Percentiles rank a stretch among this genome's conserved stretches.
These are phyloP conservation scores for Thamnophis elegans DNA, from an alignment of 2,797 vertebrate genomes.

Conservation along the genomic window DNA sequence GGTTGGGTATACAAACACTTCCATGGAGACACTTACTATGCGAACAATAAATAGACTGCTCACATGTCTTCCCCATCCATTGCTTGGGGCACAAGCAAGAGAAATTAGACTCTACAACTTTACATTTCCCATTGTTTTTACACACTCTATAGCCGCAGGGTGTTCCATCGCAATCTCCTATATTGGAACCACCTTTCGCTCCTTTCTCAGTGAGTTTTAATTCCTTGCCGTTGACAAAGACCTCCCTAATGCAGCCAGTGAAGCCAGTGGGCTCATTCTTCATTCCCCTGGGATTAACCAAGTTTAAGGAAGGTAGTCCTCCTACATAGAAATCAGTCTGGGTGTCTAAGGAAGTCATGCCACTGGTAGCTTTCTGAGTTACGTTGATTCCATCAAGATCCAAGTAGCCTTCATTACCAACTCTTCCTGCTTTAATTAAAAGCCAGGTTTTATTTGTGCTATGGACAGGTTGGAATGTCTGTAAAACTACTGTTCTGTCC, in stretches of 20 bases:
- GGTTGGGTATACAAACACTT: constrained; percentile 71
- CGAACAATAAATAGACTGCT: constrained; percentile 74
- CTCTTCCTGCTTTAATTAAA: constrained; percentile 75
- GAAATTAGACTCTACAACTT: constrained; percentile 60
- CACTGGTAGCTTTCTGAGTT: constrained; percentile 60
- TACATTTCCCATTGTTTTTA: constrained; percentile 77
- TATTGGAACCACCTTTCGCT: constrained; percentile 75
- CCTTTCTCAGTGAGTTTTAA: constrained; percentile 78
- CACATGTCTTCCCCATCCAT: constrained; percentile 78
- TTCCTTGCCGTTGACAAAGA: constrained; percentile 76
- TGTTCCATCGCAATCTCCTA: constrained; percentile 86
- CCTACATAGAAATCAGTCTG: constrained; percentile 80
- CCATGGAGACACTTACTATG: constrained; percentile 73
- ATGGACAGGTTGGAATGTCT: constrained; percentile 68
- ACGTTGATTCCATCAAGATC: constrained; percentile 72
- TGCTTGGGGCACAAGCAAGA: constrained; percentile 73
- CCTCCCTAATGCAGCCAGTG: constrained; percentile 79
- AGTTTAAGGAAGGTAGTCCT: constrained; percentile 76
- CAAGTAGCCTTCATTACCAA: constrained; percentile 78
- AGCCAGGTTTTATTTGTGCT: constrained; percentile 75
- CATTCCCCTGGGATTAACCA: constrained; percentile 72
- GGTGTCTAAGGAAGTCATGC: constrained; percentile 77
- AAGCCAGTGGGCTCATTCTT: constrained; percentile 76
- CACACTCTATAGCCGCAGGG: constrained; percentile 82
- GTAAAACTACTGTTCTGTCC: constrained; percentile 73